Conservation (phyloP, 2,797 vertebrate genomes). For the Erethizon dorsatum region DNA sequence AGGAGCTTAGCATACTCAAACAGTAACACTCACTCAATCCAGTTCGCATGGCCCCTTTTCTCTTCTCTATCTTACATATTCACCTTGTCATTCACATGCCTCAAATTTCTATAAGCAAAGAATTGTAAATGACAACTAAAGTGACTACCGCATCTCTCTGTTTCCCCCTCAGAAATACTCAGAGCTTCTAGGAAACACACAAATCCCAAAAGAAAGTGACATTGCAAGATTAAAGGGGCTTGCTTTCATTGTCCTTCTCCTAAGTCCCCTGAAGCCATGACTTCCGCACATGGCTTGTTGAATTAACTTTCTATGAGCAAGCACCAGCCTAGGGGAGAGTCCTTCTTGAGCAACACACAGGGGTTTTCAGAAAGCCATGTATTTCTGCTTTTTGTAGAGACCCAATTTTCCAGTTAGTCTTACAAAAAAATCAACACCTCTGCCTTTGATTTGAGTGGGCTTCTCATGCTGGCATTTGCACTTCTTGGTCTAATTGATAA, state of each 20-base stretch:
- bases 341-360: background rate
- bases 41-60: conserved; percentile 15
- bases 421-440: conserved; percentile 7
- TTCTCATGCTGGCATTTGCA: background rate
- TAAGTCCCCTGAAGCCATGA: conserved; percentile 8
- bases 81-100: conserved; percentile 66
- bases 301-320: background rate
- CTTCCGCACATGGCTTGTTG: background rate
- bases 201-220: conserved; percentile 59
- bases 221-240: conserved; percentile 18
- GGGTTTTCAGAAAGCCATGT: background rate
- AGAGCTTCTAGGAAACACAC: conserved; percentile 62
- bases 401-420: background rate
- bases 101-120: conserved; percentile 71
- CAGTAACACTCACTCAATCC: background rate
- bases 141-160: conserved; percentile 51
- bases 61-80: conserved; percentile 10
- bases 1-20: background rate
- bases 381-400: conserved; percentile 11
- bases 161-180: conserved; percentile 54
- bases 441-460: conserved; percentile 25
- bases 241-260: conserved; percentile 19
- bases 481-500: background rate
- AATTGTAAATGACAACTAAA: conserved; percentile 70
- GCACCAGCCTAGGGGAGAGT: background rate